These are phyloP conservation scores for Antheraea pernyi DNA, from an alignment of 1,140 invertebrate genomes.

Conservation along the genomic window DNA sequence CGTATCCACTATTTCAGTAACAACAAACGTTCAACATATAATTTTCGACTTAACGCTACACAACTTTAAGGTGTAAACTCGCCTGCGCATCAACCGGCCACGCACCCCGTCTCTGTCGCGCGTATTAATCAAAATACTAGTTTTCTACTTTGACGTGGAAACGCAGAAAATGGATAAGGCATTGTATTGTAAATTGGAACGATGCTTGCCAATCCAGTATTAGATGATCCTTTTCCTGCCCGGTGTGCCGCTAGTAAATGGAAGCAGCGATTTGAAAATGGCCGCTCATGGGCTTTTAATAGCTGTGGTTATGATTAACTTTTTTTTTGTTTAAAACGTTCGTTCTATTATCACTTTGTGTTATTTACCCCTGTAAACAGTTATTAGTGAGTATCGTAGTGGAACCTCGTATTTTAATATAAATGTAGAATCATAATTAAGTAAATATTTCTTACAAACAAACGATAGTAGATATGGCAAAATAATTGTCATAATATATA, in stretches of 20 bases:
- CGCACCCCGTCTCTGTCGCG: constrained; percentile 73
- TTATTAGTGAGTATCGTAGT: neutral
- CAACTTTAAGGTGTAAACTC: constrained; percentile 42
- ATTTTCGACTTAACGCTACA: constrained; percentile 46
- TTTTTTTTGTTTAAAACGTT: neutral
- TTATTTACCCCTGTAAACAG: neutral
- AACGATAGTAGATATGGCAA: too few relatives aligned
- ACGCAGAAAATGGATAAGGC: constrained; percentile 77
- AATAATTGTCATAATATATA: too few relatives aligned
- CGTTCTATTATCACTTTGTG: neutral
- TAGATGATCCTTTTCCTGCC: constrained; percentile 53
- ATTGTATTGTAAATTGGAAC: constrained; percentile 78
- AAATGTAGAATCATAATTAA: too few relatives aligned
- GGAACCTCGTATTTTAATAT: neutral
- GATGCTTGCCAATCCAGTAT: constrained; percentile 59
- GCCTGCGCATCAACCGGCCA: constrained; percentile 19
- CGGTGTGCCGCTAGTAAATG: constrained; percentile 34
- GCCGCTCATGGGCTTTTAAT: neutral
- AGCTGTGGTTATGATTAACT: neutral
- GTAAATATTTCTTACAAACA: too few relatives aligned
- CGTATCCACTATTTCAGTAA: constrained; percentile 69
- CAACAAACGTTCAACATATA: constrained; percentile 35
- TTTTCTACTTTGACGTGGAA: constrained; percentile 76
- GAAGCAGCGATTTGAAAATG: neutral
- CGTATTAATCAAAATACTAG: constrained; percentile 78